Evolutionary conservation across 2,888 invertebrate species (phyloP), one percentile per base, ranked within the genome.

Genomic region (Pilophorus perplexus): DNA sequence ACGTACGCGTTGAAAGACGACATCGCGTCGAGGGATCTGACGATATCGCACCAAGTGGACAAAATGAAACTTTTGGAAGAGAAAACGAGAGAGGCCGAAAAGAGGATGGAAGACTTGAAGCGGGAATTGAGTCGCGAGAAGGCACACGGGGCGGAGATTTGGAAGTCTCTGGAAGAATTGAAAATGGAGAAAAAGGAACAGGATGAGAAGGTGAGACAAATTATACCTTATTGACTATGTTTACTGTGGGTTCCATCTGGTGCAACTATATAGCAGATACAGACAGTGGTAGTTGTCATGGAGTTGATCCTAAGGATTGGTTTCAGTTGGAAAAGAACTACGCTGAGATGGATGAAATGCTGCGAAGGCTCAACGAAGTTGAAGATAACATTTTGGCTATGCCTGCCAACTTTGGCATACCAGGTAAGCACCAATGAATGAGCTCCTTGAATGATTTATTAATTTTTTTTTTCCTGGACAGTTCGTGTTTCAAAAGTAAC

Each of bases 1-100:
- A 37, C 37, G 8, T 64, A 42, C 10, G 27, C 48, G 4, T 23
- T 64, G 48, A 40, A 64, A 14, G 42, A 48, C 14, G 50, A 64
- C 20, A 50, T 64, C 6, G 64, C 64, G 22, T 37, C 48, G 2
- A 48, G 50, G 27, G 64, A 64, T 23, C 12, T 64, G 50, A 48
- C 22, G 1, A 50, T 64, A 48, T 64, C 64, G 22, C 22, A 48
- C 10, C 50, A 23, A n/a, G 4, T 25, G n/a, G 50, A 50, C 2
- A 48, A 50, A 50, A 48, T 64, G n/a, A 18, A 12, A 5, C 4
- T 14, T 37, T 8, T 64, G n/a, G 37, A 64, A 16, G 18, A 25
- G 22, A 23, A 38, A 1, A 12, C 27, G n/a, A 22, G 38, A 10
- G 25, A 33, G 3, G 28, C 50, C 8, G 38, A 50, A 28, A 18